A percentile compares a stretch with the other conserved stretches of the same genome.
Conservation (phyloP, 2,888 invertebrate genomes). For the Dasysyrphus tricinctus region DNA sequence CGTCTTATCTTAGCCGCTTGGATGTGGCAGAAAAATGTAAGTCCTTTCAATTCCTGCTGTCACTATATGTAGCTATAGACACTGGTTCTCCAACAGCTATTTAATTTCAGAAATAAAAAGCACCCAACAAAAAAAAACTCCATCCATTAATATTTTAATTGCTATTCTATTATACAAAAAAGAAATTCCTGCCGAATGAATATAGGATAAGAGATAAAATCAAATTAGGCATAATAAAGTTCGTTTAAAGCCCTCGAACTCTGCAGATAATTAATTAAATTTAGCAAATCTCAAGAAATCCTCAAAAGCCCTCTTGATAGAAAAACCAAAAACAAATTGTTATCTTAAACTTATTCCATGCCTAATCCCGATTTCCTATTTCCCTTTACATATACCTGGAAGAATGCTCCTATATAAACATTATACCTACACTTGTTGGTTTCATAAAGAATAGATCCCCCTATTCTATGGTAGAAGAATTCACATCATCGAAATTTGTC, state of each 20-base stretch:
- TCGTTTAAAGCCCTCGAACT: background rate
- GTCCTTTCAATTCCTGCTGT: no score
- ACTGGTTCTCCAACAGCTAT: no score
- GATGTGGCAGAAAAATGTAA: no score
- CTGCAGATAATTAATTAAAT: slow-evolving; percentile 30
- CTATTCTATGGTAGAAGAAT: slow-evolving; percentile 1
- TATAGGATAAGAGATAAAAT: slow-evolving; percentile 10
- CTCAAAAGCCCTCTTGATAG: slow-evolving; percentile 7
- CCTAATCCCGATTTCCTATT: slow-evolving; percentile 10
- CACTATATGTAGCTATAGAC: no score
- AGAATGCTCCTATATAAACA: background rate
- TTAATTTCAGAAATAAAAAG: background rate
- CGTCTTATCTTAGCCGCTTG: no score
- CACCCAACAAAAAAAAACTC: background rate
- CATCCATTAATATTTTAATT: slow-evolving; percentile 15
- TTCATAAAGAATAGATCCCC: background rate
- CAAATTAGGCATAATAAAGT: slow-evolving; percentile 26
- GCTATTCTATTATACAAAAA: background rate
- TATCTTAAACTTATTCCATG: slow-evolving; percentile 20
- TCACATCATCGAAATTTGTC: slow-evolving; percentile 42
- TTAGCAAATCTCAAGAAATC: slow-evolving; percentile 36
- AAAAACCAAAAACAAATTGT: slow-evolving; percentile 25
- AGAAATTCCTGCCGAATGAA: background rate
- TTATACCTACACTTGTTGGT: slow-evolving; percentile 26
- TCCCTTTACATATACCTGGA: background rate